These are phyloP conservation scores for Colletes latitarsis DNA, from an alignment of 1,140 invertebrate species.

Conservation along the genomic window DNA sequence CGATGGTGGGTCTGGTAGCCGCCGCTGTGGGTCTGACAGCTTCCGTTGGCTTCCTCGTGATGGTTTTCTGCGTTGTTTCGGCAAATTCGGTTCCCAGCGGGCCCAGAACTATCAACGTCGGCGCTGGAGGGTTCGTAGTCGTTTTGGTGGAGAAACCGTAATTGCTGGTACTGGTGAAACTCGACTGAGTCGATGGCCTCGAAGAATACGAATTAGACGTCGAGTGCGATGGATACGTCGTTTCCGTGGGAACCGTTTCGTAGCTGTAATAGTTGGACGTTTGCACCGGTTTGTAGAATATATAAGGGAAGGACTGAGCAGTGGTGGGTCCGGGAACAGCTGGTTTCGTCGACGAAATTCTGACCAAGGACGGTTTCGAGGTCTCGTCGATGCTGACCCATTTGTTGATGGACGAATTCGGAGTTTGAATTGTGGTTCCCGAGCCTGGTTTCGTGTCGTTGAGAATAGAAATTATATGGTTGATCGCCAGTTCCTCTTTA, in stretches of 20 bases:
- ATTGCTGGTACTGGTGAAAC: conserved; percentile 26
- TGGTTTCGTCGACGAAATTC: conserved; percentile 61
- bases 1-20: conserved; percentile 61
- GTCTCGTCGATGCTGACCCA: conserved; percentile 80
- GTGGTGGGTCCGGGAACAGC: conserved; percentile 35
- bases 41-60: conserved; percentile 61
- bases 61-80: conserved; percentile 73
- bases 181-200: conserved; percentile 51
- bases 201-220: conserved; percentile 48
- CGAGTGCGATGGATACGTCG: conserved; percentile 46
- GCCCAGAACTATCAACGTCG: conserved; percentile 87
- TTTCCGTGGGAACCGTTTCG: conserved; percentile 68
- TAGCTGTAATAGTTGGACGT: conserved; percentile 76
- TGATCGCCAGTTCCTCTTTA: conserved; percentile 78
- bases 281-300: conserved; percentile 71
- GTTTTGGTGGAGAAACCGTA: conserved; percentile 68
- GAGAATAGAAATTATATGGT: conserved; percentile 85
- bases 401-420: conserved; percentile 75
- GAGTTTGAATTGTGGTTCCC: conserved; percentile 64
- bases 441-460: conserved; percentile 82
- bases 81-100: conserved; percentile 79
- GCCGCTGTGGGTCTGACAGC: conserved; percentile 49
- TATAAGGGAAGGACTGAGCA: conserved; percentile 69
- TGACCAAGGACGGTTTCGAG: conserved; percentile 62
- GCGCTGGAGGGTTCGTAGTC: conserved; percentile 83